Evolutionary conservation across 2,113 vertebrate species (phyloP).

Genomic region (Eretmochelys imbricata): DNA sequence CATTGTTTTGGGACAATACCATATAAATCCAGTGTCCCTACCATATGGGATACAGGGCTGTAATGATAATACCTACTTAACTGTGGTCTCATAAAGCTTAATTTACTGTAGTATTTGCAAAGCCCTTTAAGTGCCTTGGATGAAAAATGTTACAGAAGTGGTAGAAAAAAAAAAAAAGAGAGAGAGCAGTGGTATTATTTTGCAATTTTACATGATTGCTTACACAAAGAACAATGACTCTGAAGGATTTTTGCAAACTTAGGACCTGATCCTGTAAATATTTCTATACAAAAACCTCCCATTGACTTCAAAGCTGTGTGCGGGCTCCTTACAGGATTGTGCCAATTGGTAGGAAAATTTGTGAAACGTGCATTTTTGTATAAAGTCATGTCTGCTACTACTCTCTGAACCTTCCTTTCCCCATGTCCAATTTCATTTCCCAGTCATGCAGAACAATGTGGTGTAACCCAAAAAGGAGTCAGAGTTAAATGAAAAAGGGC

Average conservation of each 20-base stretch:
- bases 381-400: slow-evolving; percentile 60
- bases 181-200: background rate
- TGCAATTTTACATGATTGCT: slow-evolving; percentile 17
- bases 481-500: slow-evolving; percentile 59
- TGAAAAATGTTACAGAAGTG: slow-evolving; percentile 35
- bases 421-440: slow-evolving; percentile 62
- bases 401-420: slow-evolving; percentile 54
- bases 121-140: background rate
- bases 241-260: slow-evolving; percentile 23
- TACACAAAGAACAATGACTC: background rate
- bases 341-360: slow-evolving; percentile 38
- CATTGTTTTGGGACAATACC: background rate
- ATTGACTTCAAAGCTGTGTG: slow-evolving; percentile 18
- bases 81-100: background rate
- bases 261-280: background rate
- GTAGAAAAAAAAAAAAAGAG: background rate
- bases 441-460: slow-evolving; percentile 65
- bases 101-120: background rate
- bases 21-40: background rate
- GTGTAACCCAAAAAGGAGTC: slow-evolving; percentile 40
- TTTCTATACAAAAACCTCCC: slow-evolving; percentile 16
- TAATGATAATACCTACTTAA: background rate
- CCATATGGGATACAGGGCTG: background rate
- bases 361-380: slow-evolving; percentile 40
- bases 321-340: slow-evolving; percentile 38